Evolutionary conservation across 1,140 invertebrate genomes (phyloP).

Genomic region (Hirudo medicinalis): DNA sequence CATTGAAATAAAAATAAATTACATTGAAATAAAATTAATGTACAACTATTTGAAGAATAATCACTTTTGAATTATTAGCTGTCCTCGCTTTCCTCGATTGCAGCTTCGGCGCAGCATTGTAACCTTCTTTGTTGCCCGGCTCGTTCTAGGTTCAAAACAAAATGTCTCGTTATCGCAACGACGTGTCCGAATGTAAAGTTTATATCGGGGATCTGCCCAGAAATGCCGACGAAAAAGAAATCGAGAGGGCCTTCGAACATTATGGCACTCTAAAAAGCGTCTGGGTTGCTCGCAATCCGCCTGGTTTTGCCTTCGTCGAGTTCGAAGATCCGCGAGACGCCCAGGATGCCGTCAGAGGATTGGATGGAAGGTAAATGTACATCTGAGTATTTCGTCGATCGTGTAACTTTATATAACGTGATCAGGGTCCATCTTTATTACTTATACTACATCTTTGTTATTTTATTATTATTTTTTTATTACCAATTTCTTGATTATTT

Average conservation of each 20-base stretch:
- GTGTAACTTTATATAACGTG: background rate
- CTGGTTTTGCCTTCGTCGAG: constrained; percentile 86
- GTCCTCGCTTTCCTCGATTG: too few relatives aligned
- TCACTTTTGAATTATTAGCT: too few relatives aligned
- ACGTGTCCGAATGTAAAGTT: constrained; percentile 68
- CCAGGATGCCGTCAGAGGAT: constrained; percentile 74
- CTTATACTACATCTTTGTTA: background rate
- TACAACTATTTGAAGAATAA: too few relatives aligned
- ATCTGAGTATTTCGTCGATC: background rate
- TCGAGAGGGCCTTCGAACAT: constrained; percentile 68
- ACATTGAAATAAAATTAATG: too few relatives aligned
- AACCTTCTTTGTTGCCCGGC: too few relatives aligned
- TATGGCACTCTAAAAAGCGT: constrained; percentile 85
- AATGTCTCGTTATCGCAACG: background rate
- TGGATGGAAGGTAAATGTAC: constrained; percentile 62
- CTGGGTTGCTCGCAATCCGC: constrained; percentile 75
- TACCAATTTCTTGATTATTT: background rate
- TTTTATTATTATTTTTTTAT: background rate
- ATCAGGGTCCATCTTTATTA: background rate
- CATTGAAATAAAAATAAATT: too few relatives aligned
- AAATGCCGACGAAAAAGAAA: constrained; percentile 39
- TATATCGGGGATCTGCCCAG: constrained; percentile 78
- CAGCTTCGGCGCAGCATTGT: too few relatives aligned
- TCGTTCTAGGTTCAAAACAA: too few relatives aligned
- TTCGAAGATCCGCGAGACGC: constrained; percentile 88